Conservation (phyloP, 2,888 invertebrate species). For the Mythimna vitellina region DNA sequence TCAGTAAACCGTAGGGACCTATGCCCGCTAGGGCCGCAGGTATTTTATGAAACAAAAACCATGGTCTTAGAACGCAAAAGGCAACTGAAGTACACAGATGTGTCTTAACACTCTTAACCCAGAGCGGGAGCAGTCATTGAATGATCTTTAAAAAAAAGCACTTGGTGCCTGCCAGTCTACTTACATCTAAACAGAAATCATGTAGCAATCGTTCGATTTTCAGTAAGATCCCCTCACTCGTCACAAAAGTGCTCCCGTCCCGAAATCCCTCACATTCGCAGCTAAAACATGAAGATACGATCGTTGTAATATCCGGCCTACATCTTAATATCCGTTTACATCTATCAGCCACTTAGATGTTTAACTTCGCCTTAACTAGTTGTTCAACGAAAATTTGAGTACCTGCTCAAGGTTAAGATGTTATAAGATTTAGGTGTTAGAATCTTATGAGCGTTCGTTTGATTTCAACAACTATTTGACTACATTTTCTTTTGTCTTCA, state of each 20-base stretch:
- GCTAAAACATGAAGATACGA: constrained; percentile 67
- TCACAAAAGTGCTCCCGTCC: constrained; percentile 47
- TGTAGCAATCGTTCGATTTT: constrained; percentile 20
- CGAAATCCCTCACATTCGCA: constrained; percentile 55
- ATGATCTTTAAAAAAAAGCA: too few species aligned
- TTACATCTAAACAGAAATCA: background rate
- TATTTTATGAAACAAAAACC: too few species aligned
- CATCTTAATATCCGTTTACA: constrained; percentile 81
- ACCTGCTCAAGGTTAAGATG: constrained; percentile 26
- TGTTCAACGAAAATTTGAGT: constrained; percentile 38
- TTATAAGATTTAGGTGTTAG: background rate
- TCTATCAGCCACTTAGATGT: constrained; percentile 72
- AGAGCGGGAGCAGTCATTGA: too few species aligned
- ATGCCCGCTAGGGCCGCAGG: too few species aligned
- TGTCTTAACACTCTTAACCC: too few species aligned
- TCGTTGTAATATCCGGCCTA: constrained; percentile 79
- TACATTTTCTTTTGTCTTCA: background rate
- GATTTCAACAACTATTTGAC: background rate
- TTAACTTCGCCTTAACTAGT: constrained; percentile 53
- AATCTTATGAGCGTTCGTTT: background rate
- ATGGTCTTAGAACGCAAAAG: too few species aligned
- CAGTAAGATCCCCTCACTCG: constrained; percentile 24
- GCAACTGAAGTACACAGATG: too few species aligned
- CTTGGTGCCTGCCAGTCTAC: too few species aligned
- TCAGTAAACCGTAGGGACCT: too few species aligned